Percentiles rank a stretch among this genome's conserved stretches.
These are phyloP conservation scores for Heterotis niloticus DNA, from an alignment of 2,113 vertebrate genomes.

Conservation along the genomic window DNA sequence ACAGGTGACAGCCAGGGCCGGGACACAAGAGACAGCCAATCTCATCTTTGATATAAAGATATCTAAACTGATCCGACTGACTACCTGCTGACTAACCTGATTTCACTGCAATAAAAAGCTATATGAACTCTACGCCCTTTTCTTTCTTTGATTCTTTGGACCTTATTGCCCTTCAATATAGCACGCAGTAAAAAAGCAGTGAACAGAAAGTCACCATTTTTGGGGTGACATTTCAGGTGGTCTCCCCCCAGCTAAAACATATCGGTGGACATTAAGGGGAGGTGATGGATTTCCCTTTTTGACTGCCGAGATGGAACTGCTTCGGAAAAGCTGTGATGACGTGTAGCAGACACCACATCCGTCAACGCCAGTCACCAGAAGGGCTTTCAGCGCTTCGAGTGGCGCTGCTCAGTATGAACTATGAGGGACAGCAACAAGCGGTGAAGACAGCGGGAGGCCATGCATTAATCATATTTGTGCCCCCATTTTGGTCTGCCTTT, in stretches of 20 bases:
- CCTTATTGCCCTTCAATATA: constrained; percentile 21
- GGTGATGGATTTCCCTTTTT: constrained; percentile 35
- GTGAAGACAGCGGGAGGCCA: no score
- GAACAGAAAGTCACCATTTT: constrained; percentile 29
- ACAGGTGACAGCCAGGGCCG: no score
- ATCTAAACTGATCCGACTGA: no score
- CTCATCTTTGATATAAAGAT: no score
- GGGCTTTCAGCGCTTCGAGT: constrained; percentile 25
- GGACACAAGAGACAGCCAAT: no score
- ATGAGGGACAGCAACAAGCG: no score
- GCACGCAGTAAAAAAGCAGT: constrained; percentile 39
- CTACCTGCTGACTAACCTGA: no score
- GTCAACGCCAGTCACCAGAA: constrained; percentile 51
- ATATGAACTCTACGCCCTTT: no score
- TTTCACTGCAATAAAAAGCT: no score
- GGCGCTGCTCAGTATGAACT: constrained; percentile 21
- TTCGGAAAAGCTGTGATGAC: constrained; percentile 53
- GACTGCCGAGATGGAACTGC: constrained; percentile 50
- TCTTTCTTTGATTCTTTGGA: background rate
- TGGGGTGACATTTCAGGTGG: constrained; percentile 35
- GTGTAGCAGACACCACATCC: constrained; percentile 36
- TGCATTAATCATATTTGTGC: no score
- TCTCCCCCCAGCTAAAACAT: constrained; percentile 34
- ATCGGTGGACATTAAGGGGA: constrained; percentile 30
- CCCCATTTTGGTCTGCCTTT: no score